Evolutionary conservation across 1,140 invertebrate species (phyloP), one percentile per base, ranked within the genome.

Genomic region (Lepeophtheirus salmonis): DNA sequence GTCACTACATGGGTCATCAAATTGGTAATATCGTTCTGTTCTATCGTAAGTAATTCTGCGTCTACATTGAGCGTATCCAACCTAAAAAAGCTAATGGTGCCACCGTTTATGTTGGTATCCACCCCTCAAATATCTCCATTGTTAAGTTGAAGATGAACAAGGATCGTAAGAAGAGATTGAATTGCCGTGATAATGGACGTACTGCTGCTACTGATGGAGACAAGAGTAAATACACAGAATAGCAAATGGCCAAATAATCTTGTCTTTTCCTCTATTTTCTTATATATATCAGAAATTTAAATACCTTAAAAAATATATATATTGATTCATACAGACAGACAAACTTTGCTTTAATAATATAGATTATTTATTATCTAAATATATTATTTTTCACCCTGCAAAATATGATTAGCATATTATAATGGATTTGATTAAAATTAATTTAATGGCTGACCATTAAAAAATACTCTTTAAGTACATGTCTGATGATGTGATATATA

Each of bases 81-180:
- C 79, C 94, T 68, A 94, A 98, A 73, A 99, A 99, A 70, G 91
- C 91, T 49, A 99, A 98, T 72, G 95, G 92, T 67, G 86, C 92
- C 58, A 94, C 87, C 67, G 94, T 97, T 57, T 90, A 96, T 73
- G 91, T 98, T 65, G 94, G 94, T 67, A 96, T 98, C 72, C 91
- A 97, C 71, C 91, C 94, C 65, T 97, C 91, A 66, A 97, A 98
- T 78, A 87, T 89, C 67, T 86, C 95, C 24, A 91, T 99, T 72
- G 91, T 97, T 23, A 98, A 98, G 75, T 74, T 98, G 68, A 98
- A 98, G 75, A 87, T 99, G 80, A 94, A 98, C 72, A 97, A 96
- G 72, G 92, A 98, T 72, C 82, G 95, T 53, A 97, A 97, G 72
- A 81, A 82, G 63, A 95, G 98, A 68, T 78, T 99, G 62, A 94